Percentiles rank a stretch among this genome's conserved stretches.
Evolutionary conservation across 1,140 invertebrate genomes (phyloP).

Genomic region (Macrocentrus cingulum): DNA sequence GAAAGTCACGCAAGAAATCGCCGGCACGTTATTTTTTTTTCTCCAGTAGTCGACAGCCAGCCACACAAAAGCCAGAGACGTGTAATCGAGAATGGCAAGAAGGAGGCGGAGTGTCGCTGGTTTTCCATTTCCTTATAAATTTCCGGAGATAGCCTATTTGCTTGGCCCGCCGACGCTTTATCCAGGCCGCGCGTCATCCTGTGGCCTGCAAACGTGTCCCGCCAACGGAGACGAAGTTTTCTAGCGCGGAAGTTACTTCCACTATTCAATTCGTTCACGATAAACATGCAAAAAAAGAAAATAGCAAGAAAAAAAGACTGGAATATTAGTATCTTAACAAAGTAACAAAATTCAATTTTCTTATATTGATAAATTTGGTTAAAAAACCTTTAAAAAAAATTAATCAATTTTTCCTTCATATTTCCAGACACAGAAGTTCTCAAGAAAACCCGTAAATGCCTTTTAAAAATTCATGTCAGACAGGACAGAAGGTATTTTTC

Average conservation of each 20-base stretch:
- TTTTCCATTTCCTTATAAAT: constrained; percentile 45
- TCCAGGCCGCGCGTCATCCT: background rate
- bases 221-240: constrained; percentile 4
- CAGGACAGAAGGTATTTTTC: too few relatives aligned
- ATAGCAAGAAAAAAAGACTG: background rate
- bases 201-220: constrained; percentile 1
- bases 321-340: too few relatives aligned
- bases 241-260: background rate
- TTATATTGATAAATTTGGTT: background rate
- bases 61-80: too few relatives aligned
- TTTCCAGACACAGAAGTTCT: too few relatives aligned
- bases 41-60: too few relatives aligned
- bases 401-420: too few relatives aligned
- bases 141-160: constrained; percentile 31
- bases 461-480: too few relatives aligned
- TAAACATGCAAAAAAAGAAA: background rate
- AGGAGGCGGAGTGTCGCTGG: constrained; percentile 7
- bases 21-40: too few relatives aligned
- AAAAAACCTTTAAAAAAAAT: too few relatives aligned
- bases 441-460: too few relatives aligned
- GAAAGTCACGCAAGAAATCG: too few relatives aligned
- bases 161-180: constrained; percentile 27
- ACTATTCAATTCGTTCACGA: background rate
- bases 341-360: constrained; percentile 1
- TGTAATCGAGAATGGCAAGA: constrained; percentile 3